Conservation (phyloP, 2,113 vertebrate species). For the Barbus barbus region DNA sequence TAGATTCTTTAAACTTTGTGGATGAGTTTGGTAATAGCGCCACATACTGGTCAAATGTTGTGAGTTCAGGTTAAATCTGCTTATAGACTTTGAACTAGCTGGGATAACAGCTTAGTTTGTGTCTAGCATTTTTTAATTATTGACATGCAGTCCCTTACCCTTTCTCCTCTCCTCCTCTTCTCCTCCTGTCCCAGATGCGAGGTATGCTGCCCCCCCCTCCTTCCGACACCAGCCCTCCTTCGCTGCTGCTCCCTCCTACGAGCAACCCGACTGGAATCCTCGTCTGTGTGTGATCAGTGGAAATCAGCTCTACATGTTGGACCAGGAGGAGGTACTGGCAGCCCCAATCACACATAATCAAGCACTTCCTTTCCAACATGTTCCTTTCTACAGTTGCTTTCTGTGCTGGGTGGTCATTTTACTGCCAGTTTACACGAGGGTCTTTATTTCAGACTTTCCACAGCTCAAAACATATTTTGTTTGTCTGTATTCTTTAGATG, state of each 20-base stretch:
- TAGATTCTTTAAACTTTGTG: not conserved
- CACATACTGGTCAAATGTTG: not conserved
- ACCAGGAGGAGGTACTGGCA: slow-evolving; percentile 87
- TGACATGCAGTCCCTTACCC: not conserved
- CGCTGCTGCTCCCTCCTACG: slow-evolving; percentile 77
- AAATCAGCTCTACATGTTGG: slow-evolving; percentile 93
- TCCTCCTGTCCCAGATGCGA: slow-evolving; percentile 79
- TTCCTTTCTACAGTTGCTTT: not conserved
- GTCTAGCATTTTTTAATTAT: slow-evolving; percentile 15
- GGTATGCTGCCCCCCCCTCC: slow-evolving; percentile 83
- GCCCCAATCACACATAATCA: slow-evolving; percentile 4
- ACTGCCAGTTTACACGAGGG: not conserved
- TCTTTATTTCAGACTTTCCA: not conserved
- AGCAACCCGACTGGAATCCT: slow-evolving; percentile 80
- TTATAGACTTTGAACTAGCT: not conserved
- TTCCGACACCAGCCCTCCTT: slow-evolving; percentile 77
- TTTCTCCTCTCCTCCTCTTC: not conserved
- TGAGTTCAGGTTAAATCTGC: not conserved
- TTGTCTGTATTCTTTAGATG: not conserved
- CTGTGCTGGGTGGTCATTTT: not conserved
- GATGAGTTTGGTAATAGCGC: not conserved
- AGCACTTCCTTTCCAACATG: not conserved
- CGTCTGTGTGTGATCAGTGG: slow-evolving; percentile 85
- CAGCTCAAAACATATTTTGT: not conserved
- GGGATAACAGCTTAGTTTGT: not conserved